A percentile compares a stretch with the other conserved stretches of the same genome.
These are phyloP conservation scores for Schizothorax lantsangensis DNA, from an alignment of 2,797 vertebrate genomes.

Conservation along the genomic window DNA sequence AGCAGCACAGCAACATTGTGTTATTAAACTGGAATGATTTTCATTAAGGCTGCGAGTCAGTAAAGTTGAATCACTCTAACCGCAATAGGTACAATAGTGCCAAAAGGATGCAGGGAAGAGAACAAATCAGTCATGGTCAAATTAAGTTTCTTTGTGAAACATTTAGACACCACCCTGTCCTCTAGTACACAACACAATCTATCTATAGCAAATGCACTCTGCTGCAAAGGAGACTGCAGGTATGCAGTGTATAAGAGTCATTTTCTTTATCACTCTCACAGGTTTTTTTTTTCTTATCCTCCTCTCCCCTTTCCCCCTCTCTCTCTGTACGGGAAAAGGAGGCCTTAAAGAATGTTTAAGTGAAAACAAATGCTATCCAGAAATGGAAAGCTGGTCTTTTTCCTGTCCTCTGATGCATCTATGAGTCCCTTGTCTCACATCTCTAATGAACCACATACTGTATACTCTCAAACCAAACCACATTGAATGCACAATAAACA, in stretches of 20 bases:
- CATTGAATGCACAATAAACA: constrained; percentile 40
- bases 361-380: constrained; percentile 78
- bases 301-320: constrained; percentile 29
- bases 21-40: constrained; percentile 57
- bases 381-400: constrained; percentile 71
- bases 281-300: constrained; percentile 15
- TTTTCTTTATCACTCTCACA: constrained; percentile 6
- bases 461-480: constrained; percentile 32
- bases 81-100: constrained; percentile 65
- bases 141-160: constrained; percentile 70
- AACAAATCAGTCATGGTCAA: constrained; percentile 67
- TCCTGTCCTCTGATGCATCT: constrained; percentile 62
- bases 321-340: constrained; percentile 44
- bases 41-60: constrained; percentile 59
- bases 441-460: constrained; percentile 48
- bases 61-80: constrained; percentile 61
- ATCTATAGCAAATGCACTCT: not conserved
- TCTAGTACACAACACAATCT: constrained; percentile 39
- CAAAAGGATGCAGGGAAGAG: constrained; percentile 60
- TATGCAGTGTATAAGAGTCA: not conserved
- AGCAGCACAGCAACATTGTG: constrained; percentile 35
- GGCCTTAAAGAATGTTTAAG: constrained; percentile 72
- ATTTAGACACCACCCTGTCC: constrained; percentile 50
- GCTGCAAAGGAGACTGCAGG: not conserved
- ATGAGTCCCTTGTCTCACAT: constrained; percentile 33